These are phyloP conservation scores for Melanotaenia parkinsoni DNA, from an alignment of 2,797 vertebrate species.

Conservation along the genomic window DNA sequence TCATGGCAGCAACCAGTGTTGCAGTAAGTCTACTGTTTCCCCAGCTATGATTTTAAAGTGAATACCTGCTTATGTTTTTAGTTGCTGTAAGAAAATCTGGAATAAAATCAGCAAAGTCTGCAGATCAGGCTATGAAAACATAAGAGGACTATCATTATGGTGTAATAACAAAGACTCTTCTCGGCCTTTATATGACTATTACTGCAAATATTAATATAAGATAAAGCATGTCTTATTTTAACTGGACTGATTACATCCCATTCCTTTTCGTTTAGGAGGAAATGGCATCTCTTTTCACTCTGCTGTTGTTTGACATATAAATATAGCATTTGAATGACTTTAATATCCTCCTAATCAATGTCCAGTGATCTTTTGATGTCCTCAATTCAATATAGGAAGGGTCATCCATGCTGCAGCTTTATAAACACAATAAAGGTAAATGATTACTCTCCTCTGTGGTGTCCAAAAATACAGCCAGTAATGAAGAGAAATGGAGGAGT, in stretches of 20 bases:
- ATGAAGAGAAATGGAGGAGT: constrained; percentile 88
- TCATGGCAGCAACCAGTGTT: constrained; percentile 52
- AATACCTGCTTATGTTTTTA: constrained; percentile 40
- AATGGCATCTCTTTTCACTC: constrained; percentile 87
- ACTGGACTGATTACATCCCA: constrained; percentile 46
- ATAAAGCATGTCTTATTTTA: constrained; percentile 63
- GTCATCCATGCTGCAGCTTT: constrained; percentile 88
- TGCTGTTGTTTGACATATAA: constrained; percentile 95
- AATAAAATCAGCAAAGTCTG: constrained; percentile 53
- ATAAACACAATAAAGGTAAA: constrained; percentile 93
- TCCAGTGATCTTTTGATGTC: constrained; percentile 97
- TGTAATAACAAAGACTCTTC: constrained; percentile 37
- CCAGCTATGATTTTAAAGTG: constrained; percentile 49
- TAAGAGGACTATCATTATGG: constrained; percentile 40
- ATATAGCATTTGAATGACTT: constrained; percentile 96
- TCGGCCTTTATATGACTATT: constrained; percentile 53
- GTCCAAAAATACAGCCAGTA: constrained; percentile 84
- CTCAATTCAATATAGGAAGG: constrained; percentile 94
- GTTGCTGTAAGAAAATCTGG: constrained; percentile 48
- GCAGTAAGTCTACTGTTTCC: constrained; percentile 67
- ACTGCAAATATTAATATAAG: constrained; percentile 53
- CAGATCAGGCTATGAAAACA: constrained; percentile 43
- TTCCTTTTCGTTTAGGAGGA: constrained; percentile 73
- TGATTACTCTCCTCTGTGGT: constrained; percentile 83
- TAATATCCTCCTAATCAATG: constrained; percentile 99